A percentile compares a stretch with the other conserved stretches of the same genome.
Conservation (phyloP, 2,888 invertebrate species). For the Tuta absoluta region DNA sequence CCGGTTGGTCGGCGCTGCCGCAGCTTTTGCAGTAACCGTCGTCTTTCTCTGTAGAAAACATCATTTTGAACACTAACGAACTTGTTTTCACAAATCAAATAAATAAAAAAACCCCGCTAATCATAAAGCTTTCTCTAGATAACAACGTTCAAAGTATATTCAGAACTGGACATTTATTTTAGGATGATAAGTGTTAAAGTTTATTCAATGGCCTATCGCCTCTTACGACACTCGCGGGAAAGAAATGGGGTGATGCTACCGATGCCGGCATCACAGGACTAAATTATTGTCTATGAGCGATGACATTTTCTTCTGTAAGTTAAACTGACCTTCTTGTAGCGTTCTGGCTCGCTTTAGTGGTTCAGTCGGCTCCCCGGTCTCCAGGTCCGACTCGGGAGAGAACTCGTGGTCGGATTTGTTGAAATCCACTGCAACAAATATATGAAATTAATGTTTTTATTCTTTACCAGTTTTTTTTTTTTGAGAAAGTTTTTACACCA, state of each 20-base stretch:
- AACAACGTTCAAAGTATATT: background rate
- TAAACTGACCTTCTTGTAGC: conserved; percentile 86
- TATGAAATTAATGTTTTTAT: no score
- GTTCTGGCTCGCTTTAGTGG: conserved; percentile 93
- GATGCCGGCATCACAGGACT: no score
- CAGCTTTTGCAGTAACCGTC: conserved; percentile 95
- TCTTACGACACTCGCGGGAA: no score
- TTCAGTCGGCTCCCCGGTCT: conserved; percentile 87
- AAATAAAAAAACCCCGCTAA: no score
- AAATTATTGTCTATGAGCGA: no score
- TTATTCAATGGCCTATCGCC: background rate
- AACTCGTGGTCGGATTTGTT: conserved; percentile 94
- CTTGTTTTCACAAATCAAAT: no score
- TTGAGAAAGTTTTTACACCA: no score
- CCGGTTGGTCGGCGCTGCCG: conserved; percentile 95
- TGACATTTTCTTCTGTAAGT: no score
- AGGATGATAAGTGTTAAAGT: no score
- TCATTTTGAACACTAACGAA: no score
- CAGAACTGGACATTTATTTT: background rate
- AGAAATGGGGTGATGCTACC: no score
- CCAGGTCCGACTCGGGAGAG: conserved; percentile 90
- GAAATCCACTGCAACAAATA: conserved; percentile 55
- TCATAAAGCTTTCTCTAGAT: conserved; percentile 41
- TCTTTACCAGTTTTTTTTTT: no score
- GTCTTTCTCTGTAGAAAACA: conserved; percentile 56